phyloP scores from a whole-genome alignment of 1,140 invertebrate genomes.

The Schlechtendalia chinensis region DNA sequence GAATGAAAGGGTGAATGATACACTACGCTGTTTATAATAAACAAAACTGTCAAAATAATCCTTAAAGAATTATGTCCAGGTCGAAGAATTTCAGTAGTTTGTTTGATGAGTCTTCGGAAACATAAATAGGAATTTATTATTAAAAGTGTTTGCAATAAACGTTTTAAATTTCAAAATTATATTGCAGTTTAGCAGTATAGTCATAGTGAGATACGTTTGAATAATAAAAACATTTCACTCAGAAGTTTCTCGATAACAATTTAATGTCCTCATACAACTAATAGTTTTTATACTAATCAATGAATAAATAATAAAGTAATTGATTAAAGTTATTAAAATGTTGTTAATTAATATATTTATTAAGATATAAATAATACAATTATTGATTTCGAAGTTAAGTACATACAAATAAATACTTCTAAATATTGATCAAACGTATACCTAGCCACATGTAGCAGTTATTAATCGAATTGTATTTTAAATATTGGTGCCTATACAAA shows the following conservation, averaged over 20 bases:
- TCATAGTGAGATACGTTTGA: background rate
- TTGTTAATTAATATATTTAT: background rate
- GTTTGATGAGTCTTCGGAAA: background rate
- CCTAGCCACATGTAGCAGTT: no score
- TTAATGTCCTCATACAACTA: background rate
- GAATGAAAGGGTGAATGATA: background rate
- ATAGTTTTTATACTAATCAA: background rate
- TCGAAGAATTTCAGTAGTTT: constrained; percentile 4
- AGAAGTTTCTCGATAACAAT: background rate
- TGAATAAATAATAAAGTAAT: background rate
- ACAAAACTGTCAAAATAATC: constrained; percentile 20
- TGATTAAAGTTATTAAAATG: background rate
- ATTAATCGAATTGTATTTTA: no score
- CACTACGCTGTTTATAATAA: background rate
- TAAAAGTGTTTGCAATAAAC: background rate
- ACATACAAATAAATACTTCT: background rate
- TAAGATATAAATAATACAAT: constrained; percentile 9
- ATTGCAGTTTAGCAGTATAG: background rate
- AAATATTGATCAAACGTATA: background rate
- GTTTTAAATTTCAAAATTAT: background rate
- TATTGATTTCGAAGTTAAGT: background rate
- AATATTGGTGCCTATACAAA: no score
- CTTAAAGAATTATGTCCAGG: constrained; percentile 16
- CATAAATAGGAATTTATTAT: background rate
- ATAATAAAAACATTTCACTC: background rate